Conservation (phyloP, 1,140 invertebrate species). For the Ceratosolen solmsi region DNA sequence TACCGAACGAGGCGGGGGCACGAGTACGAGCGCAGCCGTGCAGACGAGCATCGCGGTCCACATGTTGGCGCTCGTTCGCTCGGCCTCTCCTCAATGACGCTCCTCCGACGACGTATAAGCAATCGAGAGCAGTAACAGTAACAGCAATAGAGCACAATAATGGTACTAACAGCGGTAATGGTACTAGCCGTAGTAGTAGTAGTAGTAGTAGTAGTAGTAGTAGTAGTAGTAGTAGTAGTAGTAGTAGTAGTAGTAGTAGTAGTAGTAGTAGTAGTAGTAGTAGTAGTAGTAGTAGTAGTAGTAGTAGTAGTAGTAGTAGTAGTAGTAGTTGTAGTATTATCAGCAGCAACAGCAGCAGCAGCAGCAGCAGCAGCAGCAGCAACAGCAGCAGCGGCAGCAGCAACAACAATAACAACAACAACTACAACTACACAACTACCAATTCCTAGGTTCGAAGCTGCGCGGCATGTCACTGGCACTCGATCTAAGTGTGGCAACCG, state of each 20-base stretch:
- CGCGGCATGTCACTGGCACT: conserved; percentile 43
- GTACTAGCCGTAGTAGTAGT: not conserved
- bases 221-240: conserved; percentile 57
- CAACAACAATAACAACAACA: not conserved
- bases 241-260: too few relatives aligned
- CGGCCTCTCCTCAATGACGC: not conserved
- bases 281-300: too few relatives aligned
- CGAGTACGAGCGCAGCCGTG: conserved; percentile 61
- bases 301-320: too few relatives aligned
- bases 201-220: conserved; percentile 55
- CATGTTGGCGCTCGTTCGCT: conserved; percentile 5
- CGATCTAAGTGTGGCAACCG: not conserved
- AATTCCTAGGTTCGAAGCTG: conserved; percentile 10
- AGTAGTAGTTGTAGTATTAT: too few relatives aligned
- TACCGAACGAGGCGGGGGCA: conserved; percentile 66
- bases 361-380: conserved; percentile 20
- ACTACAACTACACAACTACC: conserved; percentile 16
- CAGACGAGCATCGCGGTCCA: conserved; percentile 55
- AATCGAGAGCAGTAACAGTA: too few relatives aligned
- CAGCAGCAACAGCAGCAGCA: not conserved
- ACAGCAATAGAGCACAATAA: too few relatives aligned
- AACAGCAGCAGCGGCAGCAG: conserved; percentile 64
- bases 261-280: too few relatives aligned
- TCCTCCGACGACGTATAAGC: not conserved
- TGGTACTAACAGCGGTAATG: too few relatives aligned